Evolutionary conservation across 2,797 vertebrate genomes (phyloP), one percentile per base, ranked within the genome.

Genomic region (Dermochelys coriacea): DNA sequence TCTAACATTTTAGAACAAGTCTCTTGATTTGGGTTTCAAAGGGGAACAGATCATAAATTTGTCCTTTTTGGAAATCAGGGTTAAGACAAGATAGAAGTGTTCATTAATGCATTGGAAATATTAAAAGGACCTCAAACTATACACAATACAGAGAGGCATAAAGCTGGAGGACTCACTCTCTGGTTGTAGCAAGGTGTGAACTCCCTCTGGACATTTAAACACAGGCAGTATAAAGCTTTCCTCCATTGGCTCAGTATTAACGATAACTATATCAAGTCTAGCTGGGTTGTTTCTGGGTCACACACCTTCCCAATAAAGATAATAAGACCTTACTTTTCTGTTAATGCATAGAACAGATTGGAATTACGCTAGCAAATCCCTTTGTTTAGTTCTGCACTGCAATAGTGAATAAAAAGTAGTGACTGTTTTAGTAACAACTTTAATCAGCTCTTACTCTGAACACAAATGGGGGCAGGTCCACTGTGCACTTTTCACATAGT

Each of bases 351-450:
- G 87, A 57, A 68, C 91, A 91, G 84, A 94, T 90, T 79, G 50
- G 92, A 89, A 96, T 84, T 21, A 41, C 87, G 88, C 91, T 71
- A 92, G 80, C 87, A 85, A 91, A 84, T 45, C 88, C 18, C 88
- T 96, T 79, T 45, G 86, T 92, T 95, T 86, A 91, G 82, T 82
- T 89, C 52, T 89, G 51, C 31, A 74, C 86, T 94, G 75, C 93
- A 89, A 5, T 61, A 6, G 31, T 61, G 92, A 91, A 81, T 47
- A 23, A 80, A 41, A 34, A 68, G 34, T 12, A 71, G 79, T 64
- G 21, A 71, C 19, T 31, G 31, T 15, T 64, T n/a, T 8, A 54
- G 54, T 25, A 54, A 25, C 54, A 54, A 54, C 54, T 54, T 25
- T 54, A 54, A 25, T 80, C 87, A 93, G 80, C 85, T 95, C 86